These are phyloP conservation scores for Mythimna loreyi DNA, from an alignment of 2,888 invertebrate genomes.

Conservation along the genomic window DNA sequence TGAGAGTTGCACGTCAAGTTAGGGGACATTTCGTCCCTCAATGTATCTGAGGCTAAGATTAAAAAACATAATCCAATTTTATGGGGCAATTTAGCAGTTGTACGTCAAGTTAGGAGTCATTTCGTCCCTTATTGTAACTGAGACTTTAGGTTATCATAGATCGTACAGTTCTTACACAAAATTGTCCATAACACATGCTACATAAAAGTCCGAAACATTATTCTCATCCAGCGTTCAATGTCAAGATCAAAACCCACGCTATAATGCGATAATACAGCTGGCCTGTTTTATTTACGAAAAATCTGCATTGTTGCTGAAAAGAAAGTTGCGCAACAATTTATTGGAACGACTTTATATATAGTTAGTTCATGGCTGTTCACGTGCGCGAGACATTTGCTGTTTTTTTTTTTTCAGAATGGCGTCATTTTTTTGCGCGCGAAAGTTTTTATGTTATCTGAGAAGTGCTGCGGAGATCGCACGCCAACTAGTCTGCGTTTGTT, in stretches of 20 bases:
- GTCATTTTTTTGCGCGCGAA: background rate
- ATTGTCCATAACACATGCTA: constrained; percentile 24
- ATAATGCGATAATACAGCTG: constrained; percentile 39
- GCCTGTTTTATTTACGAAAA: constrained; percentile 17
- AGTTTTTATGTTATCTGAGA: background rate
- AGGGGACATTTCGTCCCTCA: no score
- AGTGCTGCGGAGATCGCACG: background rate
- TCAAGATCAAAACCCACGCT: constrained; percentile 66
- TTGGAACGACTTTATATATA: constrained; percentile 17
- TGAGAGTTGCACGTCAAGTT: no score
- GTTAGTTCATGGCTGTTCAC: constrained; percentile 24
- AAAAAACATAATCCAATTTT: no score
- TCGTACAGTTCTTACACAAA: background rate
- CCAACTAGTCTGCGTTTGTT: no score
- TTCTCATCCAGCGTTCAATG: constrained; percentile 67
- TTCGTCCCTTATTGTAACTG: no score
- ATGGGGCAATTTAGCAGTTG: no score
- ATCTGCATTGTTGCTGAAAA: constrained; percentile 21
- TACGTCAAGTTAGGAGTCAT: no score
- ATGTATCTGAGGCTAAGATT: no score
- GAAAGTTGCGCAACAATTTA: constrained; percentile 34
- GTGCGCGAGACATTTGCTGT: constrained; percentile 17
- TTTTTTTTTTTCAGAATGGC: constrained; percentile 12
- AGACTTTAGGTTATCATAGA: no score
- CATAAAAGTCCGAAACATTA: constrained; percentile 56